Conservation (phyloP, 1,140 invertebrate species). For the Manduca sexta region DNA sequence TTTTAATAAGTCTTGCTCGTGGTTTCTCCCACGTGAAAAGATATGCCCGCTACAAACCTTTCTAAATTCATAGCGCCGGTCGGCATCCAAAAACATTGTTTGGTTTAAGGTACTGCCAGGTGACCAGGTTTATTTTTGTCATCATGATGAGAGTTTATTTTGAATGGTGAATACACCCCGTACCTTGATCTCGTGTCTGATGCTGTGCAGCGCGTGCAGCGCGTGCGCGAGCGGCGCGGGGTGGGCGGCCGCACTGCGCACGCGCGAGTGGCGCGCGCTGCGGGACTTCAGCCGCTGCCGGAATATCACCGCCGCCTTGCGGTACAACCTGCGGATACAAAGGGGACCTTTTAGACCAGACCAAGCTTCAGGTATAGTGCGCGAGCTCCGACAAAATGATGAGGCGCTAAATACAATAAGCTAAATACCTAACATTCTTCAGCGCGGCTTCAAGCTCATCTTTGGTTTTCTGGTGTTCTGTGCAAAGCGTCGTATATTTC, state of each 20-base stretch:
- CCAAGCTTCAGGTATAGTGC: not conserved
- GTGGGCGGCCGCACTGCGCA: conserved; percentile 19
- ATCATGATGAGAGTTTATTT: no score
- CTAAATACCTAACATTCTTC: conserved; percentile 49
- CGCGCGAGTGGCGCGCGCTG: conserved; percentile 24
- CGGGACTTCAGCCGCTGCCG: conserved; percentile 41
- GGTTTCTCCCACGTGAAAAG: no score
- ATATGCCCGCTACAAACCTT: no score
- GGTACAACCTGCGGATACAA: conserved; percentile 42
- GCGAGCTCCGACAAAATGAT: not conserved
- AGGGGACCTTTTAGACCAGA: not conserved
- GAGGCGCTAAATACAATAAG: no score
- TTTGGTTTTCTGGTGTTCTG: conserved; percentile 33
- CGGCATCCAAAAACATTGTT: no score
- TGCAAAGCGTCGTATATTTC: conserved; percentile 32
- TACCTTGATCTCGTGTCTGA: conserved; percentile 58
- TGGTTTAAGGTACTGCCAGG: no score
- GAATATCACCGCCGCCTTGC: conserved; percentile 57
- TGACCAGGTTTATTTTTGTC: no score
- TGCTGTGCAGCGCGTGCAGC: conserved; percentile 41
- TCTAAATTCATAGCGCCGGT: no score
- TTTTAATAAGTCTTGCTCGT: no score
- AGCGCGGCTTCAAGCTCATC: conserved; percentile 44
- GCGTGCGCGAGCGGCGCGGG: conserved; percentile 31
- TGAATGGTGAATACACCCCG: no score